Base-by-base conservation (phyloP, 2,113 vertebrate species). In the Catharus bicknelli region DNA sequence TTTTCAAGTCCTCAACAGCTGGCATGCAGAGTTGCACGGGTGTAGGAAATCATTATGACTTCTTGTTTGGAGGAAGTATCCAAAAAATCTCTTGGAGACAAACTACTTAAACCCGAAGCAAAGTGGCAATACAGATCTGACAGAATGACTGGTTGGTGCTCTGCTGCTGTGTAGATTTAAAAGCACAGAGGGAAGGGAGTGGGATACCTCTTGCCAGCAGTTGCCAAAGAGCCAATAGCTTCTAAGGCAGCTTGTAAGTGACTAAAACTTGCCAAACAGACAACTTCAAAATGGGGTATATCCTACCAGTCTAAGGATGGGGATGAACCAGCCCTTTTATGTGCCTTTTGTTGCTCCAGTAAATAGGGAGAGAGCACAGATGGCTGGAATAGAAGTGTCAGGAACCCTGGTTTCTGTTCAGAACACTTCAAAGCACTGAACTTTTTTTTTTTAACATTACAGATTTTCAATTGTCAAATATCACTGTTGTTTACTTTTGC, bases 1-100 rank as follows among this genome's bases (percentile, higher is more conserved):
- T 80, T 96, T 90, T 83, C 64, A 83, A 88, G 82, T 80, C 16
- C 48, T 80, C 68, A 36, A 5, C 75, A 93, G 75, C 53, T 78
- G 53, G 68, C 70, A 42, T 4, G 3, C 1, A 1, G 77, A 66
- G 80, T 69, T 54, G 62, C 29, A 7, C 0, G 2, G n/a, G n/a
- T 57, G 74, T 55, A 90, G 92, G 91, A 91, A 93, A 51, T 90
- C 3, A 0, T 53, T 76, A 50, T 0, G 0, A 20, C 26, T 64
- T 73, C 54, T 83, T 73, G 18, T 73, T 84, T 3, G 2, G 70
- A 66, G 78, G 58, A 92, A 66, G 42, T 11, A 79, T 54, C 74
- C 32, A 38, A 68, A 78, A 82, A 61, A 54, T 30, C 74, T 85
- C 58, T 42, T 72, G 32, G 53, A 74, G 55, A 38, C 53, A 64